Base-by-base conservation (phyloP, 2,888 invertebrate genomes). In the Drymonia ruficornis region DNA sequence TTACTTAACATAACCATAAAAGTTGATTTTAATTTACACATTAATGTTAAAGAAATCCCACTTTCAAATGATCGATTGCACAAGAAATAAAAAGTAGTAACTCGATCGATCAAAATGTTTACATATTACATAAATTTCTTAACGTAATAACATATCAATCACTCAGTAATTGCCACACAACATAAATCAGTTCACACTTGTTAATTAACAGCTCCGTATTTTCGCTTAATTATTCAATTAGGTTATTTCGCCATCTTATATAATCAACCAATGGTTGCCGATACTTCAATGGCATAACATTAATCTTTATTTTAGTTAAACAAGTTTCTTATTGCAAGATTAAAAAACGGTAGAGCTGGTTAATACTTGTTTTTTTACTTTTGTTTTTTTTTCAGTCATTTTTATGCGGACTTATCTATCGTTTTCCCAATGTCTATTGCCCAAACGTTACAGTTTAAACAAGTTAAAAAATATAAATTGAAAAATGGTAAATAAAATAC, bases 31-130 rank as follows among this genome's bases (percentile, higher is more conserved):
- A n/a, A n/a, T 36, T n/a, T 36, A 36, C n/a, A 36, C 13, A n/a
- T 36, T 13, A 36, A 36, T 36, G 36, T 36, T 8, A 15, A 40
- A 40, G 40, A 40, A 40, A 40, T 40, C 40, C 16, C 40, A 19
- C n/a, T 46, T 18, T 34, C 16, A 34, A 47, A 18, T 47, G 16
- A 47, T 47, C 6, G 15, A 16, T 47, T 47, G 47, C 34, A 13
- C 7, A 34, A 34, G 29, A 46, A 47, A 52, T 52, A 9, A 36
- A 63, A 59, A 52, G 49, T 44, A 56, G 53, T 44, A 23, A 53
- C 13, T 48, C 48, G 55, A 67, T 67, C 64, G 59, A 67, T 65
- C 56, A 63, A 59, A 56, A 49, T 48, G 40, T 53, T 64, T 54
- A 53, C 48, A 52, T 42, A 58, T 63, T 56, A 52, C 40, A 43